These are phyloP conservation scores for Oryzias melastigma DNA, from an alignment of 2,113 vertebrate species.

Conservation along the genomic window DNA sequence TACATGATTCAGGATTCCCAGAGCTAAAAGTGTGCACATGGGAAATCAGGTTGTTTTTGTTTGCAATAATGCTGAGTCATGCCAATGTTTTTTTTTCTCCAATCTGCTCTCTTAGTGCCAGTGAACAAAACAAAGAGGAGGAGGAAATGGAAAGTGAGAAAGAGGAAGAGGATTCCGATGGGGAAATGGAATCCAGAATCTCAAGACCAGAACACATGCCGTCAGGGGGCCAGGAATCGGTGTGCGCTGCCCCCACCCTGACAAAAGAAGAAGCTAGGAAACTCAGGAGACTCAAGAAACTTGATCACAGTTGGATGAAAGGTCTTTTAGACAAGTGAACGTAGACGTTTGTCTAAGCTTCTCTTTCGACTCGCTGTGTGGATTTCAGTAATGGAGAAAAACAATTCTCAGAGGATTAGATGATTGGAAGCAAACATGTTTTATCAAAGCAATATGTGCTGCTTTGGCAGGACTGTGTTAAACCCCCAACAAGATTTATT, in stretches of 20 bases:
- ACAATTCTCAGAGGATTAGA: not conserved
- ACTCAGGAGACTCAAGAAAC: constrained; percentile 82
- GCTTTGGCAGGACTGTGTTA: not conserved
- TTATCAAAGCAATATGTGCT: not conserved
- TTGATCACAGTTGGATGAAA: constrained; percentile 86
- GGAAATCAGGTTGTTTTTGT: constrained; percentile 16
- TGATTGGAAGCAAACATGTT: constrained; percentile 2
- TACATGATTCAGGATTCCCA: constrained; percentile 2
- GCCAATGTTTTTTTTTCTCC: not conserved
- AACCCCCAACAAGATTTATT: not conserved
- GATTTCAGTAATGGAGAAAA: not conserved
- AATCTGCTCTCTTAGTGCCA: constrained; percentile 7
- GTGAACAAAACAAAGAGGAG: constrained; percentile 64
- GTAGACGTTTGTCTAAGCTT: not conserved
- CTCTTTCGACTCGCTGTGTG: too few species aligned
- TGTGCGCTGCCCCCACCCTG: constrained; percentile 41
- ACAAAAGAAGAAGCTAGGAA: constrained; percentile 84
- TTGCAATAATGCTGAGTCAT: constrained; percentile 30
- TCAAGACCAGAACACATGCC: constrained; percentile 39
- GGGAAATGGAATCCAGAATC: constrained; percentile 69
- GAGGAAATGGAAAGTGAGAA: constrained; percentile 84
- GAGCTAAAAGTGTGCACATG: not conserved
- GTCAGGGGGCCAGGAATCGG: constrained; percentile 20
- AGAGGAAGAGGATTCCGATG: constrained; percentile 82
- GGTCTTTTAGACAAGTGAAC: constrained; percentile 26